A percentile compares a stretch with the other conserved stretches of the same genome.
These are phyloP conservation scores for Dioctria rufipes DNA, from an alignment of 2,888 invertebrate genomes.

Conservation along the genomic window DNA sequence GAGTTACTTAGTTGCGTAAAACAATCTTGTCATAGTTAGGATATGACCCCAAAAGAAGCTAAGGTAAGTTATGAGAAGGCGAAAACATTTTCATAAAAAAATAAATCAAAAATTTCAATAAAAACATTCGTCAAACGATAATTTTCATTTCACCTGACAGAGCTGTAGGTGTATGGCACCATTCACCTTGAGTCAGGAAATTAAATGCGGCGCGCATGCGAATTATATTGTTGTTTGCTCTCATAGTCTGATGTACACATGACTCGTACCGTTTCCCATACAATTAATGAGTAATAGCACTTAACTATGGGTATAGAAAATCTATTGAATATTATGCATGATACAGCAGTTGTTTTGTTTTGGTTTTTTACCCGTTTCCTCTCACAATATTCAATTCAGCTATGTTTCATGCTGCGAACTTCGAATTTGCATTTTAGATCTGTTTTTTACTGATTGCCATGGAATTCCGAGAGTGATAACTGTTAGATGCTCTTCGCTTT, in stretches of 20 bases:
- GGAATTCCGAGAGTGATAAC: neutral
- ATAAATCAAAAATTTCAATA: neutral
- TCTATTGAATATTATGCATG: neutral
- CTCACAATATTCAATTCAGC: neutral
- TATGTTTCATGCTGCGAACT: neutral
- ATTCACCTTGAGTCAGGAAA: constrained; percentile 50
- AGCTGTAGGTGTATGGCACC: neutral
- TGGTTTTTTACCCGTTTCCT: neutral
- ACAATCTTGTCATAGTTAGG: neutral
- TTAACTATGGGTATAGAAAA: neutral
- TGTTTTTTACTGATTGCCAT: neutral
- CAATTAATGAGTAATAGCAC: neutral
- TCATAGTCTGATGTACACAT: neutral
- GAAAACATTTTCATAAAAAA: neutral
- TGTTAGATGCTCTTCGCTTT: neutral
- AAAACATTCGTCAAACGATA: neutral
- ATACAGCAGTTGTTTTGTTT: neutral
- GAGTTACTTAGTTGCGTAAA: neutral
- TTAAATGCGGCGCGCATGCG: constrained; percentile 20
- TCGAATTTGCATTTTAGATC: constrained; percentile 2
- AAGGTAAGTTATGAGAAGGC: constrained; percentile 5
- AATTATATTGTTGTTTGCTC: neutral
- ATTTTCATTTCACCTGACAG: constrained; percentile 11
- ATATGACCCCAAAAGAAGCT: constrained; percentile 22
- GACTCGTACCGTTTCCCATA: constrained; percentile 8